phyloP scores from a whole-genome alignment of 35 echinoderm and acorn worm genomes.

The Apostichopus japonicus region DNA sequence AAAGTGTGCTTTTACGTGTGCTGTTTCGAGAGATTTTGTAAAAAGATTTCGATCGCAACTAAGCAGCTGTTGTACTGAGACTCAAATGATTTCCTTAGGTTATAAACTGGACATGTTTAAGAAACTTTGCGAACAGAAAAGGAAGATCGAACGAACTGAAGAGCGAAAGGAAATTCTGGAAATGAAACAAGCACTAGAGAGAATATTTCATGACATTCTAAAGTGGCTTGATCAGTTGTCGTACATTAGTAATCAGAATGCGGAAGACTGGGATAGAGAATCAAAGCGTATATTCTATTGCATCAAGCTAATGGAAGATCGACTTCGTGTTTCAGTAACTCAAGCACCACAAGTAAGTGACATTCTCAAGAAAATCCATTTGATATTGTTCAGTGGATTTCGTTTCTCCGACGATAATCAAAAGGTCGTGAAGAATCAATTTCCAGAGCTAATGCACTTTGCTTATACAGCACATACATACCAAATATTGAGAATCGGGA shows the following conservation, averaged over 20 bases:
- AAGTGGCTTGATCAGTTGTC: not conserved
- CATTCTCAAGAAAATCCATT: not conserved
- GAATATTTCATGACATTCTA: not conserved
- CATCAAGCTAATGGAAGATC: conserved; percentile 13
- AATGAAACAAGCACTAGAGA: not conserved
- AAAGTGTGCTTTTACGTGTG: not conserved
- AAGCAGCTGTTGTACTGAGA: not conserved
- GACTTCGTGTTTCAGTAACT: not conserved
- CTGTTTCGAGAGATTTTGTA: not conserved
- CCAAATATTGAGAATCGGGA: too few species aligned
- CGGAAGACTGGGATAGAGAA: conserved; percentile 20
- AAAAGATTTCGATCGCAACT: not conserved
- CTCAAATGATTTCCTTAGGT: not conserved
- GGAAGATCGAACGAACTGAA: not conserved
- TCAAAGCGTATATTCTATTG: not conserved
- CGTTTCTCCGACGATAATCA: not conserved
- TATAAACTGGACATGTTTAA: conserved; percentile 41
- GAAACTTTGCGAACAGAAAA: not conserved
- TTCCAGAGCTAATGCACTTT: not conserved
- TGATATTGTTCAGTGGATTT: not conserved
- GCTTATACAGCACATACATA: too few species aligned
- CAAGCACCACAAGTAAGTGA: not conserved
- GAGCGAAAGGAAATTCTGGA: not conserved
- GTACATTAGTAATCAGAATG: conserved; percentile 1
- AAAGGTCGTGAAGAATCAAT: not conserved